A percentile compares a stretch with the other conserved stretches of the same genome.
These are phyloP conservation scores for Phrixothrix hirtus DNA, from an alignment of 2,888 invertebrate species.

Conservation along the genomic window DNA sequence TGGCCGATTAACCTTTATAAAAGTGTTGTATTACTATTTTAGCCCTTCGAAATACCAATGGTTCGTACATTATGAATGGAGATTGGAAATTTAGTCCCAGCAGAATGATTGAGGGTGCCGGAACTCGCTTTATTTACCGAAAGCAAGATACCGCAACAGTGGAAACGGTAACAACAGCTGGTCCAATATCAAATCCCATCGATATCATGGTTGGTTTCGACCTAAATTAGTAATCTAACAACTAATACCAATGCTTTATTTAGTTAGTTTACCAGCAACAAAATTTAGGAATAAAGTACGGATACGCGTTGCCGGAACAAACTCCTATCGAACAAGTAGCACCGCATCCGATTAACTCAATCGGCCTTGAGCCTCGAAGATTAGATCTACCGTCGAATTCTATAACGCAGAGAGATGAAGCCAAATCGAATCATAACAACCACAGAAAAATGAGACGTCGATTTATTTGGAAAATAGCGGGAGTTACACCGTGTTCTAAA, in stretches of 20 bases:
- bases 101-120: constrained; percentile 76
- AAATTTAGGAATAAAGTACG: constrained; percentile 88
- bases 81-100: constrained; percentile 69
- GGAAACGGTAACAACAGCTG: constrained; percentile 77
- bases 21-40: no score
- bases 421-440: constrained; percentile 42
- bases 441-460: constrained; percentile 54
- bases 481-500: constrained; percentile 78
- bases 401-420: constrained; percentile 47
- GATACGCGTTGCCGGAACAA: constrained; percentile 75
- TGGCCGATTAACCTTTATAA: no score
- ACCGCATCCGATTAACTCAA: constrained; percentile 43
- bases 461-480: constrained; percentile 78
- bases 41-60: constrained; percentile 79
- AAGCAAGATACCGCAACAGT: constrained; percentile 69
- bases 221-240: no score
- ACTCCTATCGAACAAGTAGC: constrained; percentile 39
- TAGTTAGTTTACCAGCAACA: constrained; percentile 81
- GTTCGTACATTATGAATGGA: constrained; percentile 82
- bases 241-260: no score
- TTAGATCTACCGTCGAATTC: constrained; percentile 41
- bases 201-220: constrained; percentile 79
- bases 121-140: constrained; percentile 79
- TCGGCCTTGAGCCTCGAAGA: constrained; percentile 42
- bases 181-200: constrained; percentile 77